phyloP scores from a whole-genome alignment of 2,113 vertebrate species.

The Aspiorhynchus laticeps region DNA sequence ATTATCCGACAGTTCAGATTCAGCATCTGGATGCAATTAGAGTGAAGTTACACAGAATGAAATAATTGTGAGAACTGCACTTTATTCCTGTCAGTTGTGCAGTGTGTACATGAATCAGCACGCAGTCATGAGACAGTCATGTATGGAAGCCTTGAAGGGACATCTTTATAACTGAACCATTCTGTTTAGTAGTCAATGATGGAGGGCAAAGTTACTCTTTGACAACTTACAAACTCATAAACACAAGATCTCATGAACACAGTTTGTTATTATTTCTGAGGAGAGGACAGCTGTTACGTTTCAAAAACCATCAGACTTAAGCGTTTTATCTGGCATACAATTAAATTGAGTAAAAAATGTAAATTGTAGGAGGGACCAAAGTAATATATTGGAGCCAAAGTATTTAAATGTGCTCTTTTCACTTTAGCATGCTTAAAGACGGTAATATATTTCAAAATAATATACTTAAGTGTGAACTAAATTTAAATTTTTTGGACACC shows the following conservation, averaged over 20 bases:
- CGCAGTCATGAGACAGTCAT: neutral
- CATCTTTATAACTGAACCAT: neutral
- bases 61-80: slow-evolving; percentile 36
- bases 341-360: neutral
- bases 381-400: neutral
- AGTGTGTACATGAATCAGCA: slow-evolving; percentile 21
- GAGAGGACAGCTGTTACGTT: neutral
- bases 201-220: neutral
- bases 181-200: neutral
- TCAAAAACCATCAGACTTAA: neutral
- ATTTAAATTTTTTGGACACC: neutral
- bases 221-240: neutral
- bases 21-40: slow-evolving; percentile 54
- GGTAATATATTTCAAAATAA: neutral
- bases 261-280: neutral
- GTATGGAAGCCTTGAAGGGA: slow-evolving; percentile 1
- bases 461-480: neutral
- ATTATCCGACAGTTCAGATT: slow-evolving; percentile 32
- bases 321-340: neutral
- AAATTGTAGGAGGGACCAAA: neutral
- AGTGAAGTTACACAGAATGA: slow-evolving; percentile 31
- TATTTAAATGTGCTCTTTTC: neutral
- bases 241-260: neutral
- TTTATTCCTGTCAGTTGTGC: slow-evolving; percentile 26
- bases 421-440: neutral